A percentile compares a stretch with the other conserved stretches of the same genome.
Evolutionary conservation across 2,888 invertebrate species (phyloP).

Genomic region (Apantesis nais): DNA sequence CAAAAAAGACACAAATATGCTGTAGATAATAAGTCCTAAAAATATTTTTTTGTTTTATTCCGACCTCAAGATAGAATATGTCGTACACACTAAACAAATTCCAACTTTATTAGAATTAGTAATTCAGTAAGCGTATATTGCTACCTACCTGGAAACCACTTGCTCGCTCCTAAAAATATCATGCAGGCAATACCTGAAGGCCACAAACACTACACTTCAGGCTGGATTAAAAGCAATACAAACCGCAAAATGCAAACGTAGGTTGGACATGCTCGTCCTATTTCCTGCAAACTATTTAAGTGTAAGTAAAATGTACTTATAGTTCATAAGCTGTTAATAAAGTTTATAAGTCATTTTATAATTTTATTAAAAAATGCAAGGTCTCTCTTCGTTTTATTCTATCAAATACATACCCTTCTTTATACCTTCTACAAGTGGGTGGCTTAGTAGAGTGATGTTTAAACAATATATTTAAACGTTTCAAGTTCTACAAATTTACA

Average conservation of each 20-base stretch:
- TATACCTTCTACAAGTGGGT: too few relatives aligned
- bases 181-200: neutral
- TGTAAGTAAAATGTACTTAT: neutral
- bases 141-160: neutral
- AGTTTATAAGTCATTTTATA: slow-evolving; percentile 24
- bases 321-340: slow-evolving; percentile 10
- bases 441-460: too few relatives aligned
- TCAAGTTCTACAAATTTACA: too few relatives aligned
- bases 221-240: neutral
- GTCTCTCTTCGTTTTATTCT: slow-evolving; percentile 20
- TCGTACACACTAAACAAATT: neutral
- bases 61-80: neutral
- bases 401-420: too few relatives aligned
- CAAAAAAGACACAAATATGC: neutral
- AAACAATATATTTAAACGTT: too few relatives aligned
- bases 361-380: slow-evolving; percentile 32
- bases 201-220: neutral
- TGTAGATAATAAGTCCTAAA: neutral
- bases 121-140: neutral
- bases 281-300: neutral
- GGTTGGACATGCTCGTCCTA: neutral
- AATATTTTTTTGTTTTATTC: too few relatives aligned
- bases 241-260: too few relatives aligned
- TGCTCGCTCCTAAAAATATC: too few relatives aligned
- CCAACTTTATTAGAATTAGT: neutral